Base-by-base conservation (phyloP, 2,888 invertebrate species). In the Ennomos erosarius region DNA sequence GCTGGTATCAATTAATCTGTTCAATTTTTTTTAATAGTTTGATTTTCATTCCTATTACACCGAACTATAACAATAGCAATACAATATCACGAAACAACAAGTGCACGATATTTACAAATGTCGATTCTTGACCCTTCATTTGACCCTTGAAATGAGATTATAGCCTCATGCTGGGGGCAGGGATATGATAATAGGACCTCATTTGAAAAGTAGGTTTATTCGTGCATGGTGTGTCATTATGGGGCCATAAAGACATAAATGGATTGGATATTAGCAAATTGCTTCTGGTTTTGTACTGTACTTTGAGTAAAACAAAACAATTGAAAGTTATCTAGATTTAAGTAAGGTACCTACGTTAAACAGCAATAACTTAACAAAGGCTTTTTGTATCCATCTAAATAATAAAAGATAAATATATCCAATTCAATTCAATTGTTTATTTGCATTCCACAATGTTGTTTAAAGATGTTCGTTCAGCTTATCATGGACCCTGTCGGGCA, bases 21-120 rank as follows among this genome's bases (percentile, higher is more conserved):
- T 26, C 1, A 6, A 26, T 26, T 6, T 6, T 8, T 43, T 43
- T 43, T 34, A 55, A 48, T 35, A 34, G 26, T 52, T 44, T 55
- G 10, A 39, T 36, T 55, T 49, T 40, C 45, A 39, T 55, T 48
- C 39, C 44, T 43, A 40, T 8, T 45, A 43, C 44, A 55, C 55
- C 40, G 33, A 47, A 45, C 46, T 46, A 33, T 37, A 61, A 54
- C 58, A 57, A 69, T 70, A 73, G 68, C 63, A 62, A 68, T 57
- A 67, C 66, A 57, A 54, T 62, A 63, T 55, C 53, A 61, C 63
- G 74, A 79, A 76, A 74, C 69, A 55, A 63, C 70, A 77, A 73
- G 69, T 74, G 73, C 78, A 75, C 75, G 79, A 75, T 76, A 79
- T 79, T 82, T 78, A 76, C 75, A 85, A 87, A 87, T 87, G 85